Conservation (phyloP, 2,113 vertebrate genomes). For the Engraulis encrasicolus region DNA sequence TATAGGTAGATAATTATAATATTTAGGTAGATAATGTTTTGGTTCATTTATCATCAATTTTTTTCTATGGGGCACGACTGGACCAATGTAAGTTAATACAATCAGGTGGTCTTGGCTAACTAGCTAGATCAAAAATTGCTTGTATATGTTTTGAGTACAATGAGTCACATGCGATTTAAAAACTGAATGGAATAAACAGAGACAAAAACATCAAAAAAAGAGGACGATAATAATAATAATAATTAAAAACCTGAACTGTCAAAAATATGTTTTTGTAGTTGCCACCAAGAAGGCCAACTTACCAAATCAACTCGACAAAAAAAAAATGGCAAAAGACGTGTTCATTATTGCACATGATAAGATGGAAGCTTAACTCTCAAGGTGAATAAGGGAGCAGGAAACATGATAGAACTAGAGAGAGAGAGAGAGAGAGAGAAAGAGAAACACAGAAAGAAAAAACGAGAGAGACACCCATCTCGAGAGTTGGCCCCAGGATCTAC, state of each 20-base stretch:
- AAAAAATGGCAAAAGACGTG: conserved; percentile 65
- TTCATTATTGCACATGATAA: conserved; percentile 78
- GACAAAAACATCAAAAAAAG: not conserved
- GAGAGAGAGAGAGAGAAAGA: not conserved
- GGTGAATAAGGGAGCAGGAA: not conserved
- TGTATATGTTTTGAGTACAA: conserved; percentile 46
- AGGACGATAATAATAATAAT: conserved; percentile 20
- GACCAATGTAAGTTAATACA: conserved; percentile 67
- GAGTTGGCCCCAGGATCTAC: conserved; percentile 50
- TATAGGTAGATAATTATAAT: conserved; percentile 17
- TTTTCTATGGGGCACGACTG: conserved; percentile 47
- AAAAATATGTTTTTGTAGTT: conserved; percentile 53
- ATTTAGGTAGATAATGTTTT: conserved; percentile 23
- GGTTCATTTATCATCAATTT: conserved; percentile 6
- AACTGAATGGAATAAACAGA: conserved; percentile 19
- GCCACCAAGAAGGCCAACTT: conserved; percentile 43
- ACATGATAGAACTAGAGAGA: not conserved
- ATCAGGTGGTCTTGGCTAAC: conserved; percentile 75
- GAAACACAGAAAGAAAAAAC: conserved; percentile 39
- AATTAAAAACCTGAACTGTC: conserved; percentile 42
- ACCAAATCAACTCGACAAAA: conserved; percentile 55
- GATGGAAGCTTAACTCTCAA: conserved; percentile 69
- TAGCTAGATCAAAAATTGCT: conserved; percentile 64
- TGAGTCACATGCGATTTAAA: conserved; percentile 63
- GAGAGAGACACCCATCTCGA: not conserved